Evolutionary conservation across 1,140 invertebrate genomes (phyloP).

Genomic region (Drosophila kepulauana): DNA sequence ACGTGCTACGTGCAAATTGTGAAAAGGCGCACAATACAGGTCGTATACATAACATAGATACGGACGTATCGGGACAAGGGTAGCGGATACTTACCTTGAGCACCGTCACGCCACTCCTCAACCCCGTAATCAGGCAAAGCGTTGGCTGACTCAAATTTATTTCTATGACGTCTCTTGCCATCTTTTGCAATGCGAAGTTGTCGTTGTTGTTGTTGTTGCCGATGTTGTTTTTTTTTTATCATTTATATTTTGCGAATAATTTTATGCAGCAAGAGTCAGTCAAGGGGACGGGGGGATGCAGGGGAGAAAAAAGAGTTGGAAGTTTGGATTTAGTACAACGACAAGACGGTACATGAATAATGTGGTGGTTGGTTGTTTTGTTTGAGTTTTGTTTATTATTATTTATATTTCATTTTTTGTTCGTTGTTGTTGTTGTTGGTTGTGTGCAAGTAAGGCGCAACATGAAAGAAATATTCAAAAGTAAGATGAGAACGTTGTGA

Average conservation of each 20-base stretch:
- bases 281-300: slow-evolving; percentile 31
- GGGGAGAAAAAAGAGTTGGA: slow-evolving; percentile 39
- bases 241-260: slow-evolving; percentile 49
- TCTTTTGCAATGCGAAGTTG: slow-evolving; percentile 68
- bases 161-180: slow-evolving; percentile 84
- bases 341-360: slow-evolving; percentile 65
- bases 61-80: not conserved
- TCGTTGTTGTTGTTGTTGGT: slow-evolving; percentile 36
- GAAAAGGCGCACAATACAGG: slow-evolving; percentile 48
- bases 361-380: slow-evolving; percentile 51
- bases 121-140: slow-evolving; percentile 84
- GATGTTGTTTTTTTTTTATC: slow-evolving; percentile 24
- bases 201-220: slow-evolving; percentile 33
- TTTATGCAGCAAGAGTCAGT: slow-evolving; percentile 79
- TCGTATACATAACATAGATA: slow-evolving; percentile 8
- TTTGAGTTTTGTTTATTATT: slow-evolving; percentile 43
- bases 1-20: slow-evolving; percentile 56
- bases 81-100: slow-evolving; percentile 78
- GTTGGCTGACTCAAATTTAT: slow-evolving; percentile 84
- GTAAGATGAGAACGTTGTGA: slow-evolving; percentile 37
- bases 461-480: slow-evolving; percentile 74
- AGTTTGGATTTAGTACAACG: slow-evolving; percentile 23
- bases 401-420: slow-evolving; percentile 16
- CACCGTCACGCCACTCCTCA: slow-evolving; percentile 85
- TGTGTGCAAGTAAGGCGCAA: slow-evolving; percentile 45